Evolutionary conservation across 2,888 invertebrate species (phyloP).

Genomic region (Drosophila multiciliata): DNA sequence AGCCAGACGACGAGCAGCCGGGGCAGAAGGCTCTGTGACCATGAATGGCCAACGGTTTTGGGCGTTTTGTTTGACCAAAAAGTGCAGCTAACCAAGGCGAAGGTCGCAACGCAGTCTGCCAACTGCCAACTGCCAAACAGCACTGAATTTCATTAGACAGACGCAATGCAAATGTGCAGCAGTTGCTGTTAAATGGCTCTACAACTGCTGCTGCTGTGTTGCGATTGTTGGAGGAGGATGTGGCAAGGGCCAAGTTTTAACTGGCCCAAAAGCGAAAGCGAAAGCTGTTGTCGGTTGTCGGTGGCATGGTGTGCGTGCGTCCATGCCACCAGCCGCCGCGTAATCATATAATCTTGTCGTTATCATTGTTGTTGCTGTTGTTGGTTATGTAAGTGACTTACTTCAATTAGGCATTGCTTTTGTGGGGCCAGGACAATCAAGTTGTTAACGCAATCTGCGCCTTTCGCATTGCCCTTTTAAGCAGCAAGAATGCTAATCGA

Average conservation of each 20-base stretch:
- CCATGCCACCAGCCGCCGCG: slow-evolving; percentile 26
- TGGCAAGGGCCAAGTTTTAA: slow-evolving; percentile 49
- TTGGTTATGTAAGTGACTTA: slow-evolving; percentile 65
- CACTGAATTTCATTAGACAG: slow-evolving; percentile 73
- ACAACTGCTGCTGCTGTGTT: slow-evolving; percentile 7
- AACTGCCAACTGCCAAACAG: slow-evolving; percentile 23
- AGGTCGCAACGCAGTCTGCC: slow-evolving; percentile 56
- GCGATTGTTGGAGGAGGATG: slow-evolving; percentile 36
- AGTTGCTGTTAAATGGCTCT: slow-evolving; percentile 47
- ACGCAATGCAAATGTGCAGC: slow-evolving; percentile 72
- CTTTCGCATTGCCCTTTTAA: slow-evolving; percentile 49
- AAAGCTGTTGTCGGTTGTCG: slow-evolving; percentile 47
- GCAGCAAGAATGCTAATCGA: slow-evolving; percentile 8
- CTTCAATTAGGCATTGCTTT: slow-evolving; percentile 58
- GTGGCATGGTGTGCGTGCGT: slow-evolving; percentile 18
- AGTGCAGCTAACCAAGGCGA: slow-evolving; percentile 61
- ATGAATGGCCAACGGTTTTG: slow-evolving; percentile 69
- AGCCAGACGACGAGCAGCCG: slow-evolving; percentile 11
- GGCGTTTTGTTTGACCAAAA: slow-evolving; percentile 72
- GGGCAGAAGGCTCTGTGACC: slow-evolving; percentile 17
- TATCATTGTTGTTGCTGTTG: slow-evolving; percentile 34
- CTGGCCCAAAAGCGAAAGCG: slow-evolving; percentile 51
- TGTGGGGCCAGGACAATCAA: slow-evolving; percentile 44
- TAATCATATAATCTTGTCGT: slow-evolving; percentile 71
- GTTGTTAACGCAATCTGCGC: slow-evolving; percentile 61